Base-by-base conservation (phyloP, 2,113 vertebrate genomes). In the Cyprichromis sp. region DNA sequence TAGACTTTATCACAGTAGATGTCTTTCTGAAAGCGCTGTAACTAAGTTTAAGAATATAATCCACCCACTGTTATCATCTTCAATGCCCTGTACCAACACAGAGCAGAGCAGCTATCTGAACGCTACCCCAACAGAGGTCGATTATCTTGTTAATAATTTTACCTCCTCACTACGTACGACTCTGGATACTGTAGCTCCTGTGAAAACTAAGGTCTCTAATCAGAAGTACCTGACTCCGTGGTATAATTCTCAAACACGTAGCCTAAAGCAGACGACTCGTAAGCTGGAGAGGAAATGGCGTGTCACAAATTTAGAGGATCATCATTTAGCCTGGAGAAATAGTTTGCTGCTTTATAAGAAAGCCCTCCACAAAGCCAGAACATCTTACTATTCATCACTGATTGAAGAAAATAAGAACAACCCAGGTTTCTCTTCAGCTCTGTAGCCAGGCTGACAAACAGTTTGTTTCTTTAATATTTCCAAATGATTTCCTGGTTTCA, bases 221-320 rank as follows among this genome's bases (percentile, higher is more conserved):
- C 17, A n/a, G 50, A 52, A n/a, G 50, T n/a, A 52, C 17, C 8
- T 52, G 50, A 52, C 50, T 0, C 8, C 17, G 17, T 52, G 50
- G 50, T 52, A 9, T 52, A 52, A 52, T 52, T 0, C 50, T n/a
- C 17, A 52, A 52, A 52, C 17, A 52, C 17, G 4, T 52, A 19
- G 0, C 17, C 50, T n/a, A 2, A 52, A 52, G 50, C 50, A 52
- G 8, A 52, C 0, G 5, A n/a, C 50, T 52, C 50, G 2, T 5
- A n/a, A 53, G 0, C 9, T n/a, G 50, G 50, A 52, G 50, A 52
- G 50, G 17, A 52, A 52, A 52, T 52, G 50, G 17, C 3, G 50
- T 52, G 50, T n/a, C 50, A 52, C 19, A 53, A 10, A 53, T 53
- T 5, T 53, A 53, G 52, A 53, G 0, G 1, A 7, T 54, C 9